Evolutionary conservation across 2,113 vertebrate species (phyloP).

Genomic region (Prionailurus bengalensis): DNA sequence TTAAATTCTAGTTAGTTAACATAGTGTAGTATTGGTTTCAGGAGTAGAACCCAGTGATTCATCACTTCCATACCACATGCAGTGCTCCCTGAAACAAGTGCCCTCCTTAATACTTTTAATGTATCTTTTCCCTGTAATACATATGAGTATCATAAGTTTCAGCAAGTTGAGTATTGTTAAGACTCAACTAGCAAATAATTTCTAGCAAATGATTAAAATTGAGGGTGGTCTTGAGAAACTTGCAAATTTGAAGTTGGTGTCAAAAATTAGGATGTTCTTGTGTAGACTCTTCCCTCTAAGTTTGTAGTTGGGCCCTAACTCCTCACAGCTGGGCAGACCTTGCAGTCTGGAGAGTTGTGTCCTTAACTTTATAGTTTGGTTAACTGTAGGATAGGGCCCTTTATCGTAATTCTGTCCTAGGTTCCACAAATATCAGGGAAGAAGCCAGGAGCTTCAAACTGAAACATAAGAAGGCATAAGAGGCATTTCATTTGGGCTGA

Average conservation of each 20-base stretch:
- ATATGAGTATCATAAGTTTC: not conserved
- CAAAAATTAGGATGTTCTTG: not conserved
- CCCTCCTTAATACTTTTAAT: not conserved
- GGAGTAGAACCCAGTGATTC: too few relatives aligned
- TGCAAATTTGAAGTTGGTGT: not conserved
- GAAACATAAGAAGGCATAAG: not conserved
- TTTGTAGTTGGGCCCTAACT: not conserved
- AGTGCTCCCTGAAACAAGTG: too few relatives aligned
- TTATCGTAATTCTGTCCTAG: not conserved
- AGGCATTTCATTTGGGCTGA: not conserved
- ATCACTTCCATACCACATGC: too few relatives aligned
- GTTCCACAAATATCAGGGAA: not conserved
- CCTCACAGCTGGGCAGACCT: not conserved
- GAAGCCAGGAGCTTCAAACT: not conserved
- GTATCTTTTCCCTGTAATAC: not conserved
- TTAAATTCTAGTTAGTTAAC: too few relatives aligned
- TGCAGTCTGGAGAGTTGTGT: not conserved
- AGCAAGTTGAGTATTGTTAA: not conserved
- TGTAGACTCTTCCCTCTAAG: not conserved
- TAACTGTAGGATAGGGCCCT: not conserved
- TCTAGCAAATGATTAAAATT: not conserved
- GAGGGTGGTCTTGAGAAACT: not conserved
- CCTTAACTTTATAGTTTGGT: not conserved
- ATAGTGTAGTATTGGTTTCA: too few relatives aligned
- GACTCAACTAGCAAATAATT: not conserved